Conservation (phyloP, 2,797 vertebrate species). For the Pterois miles region DNA sequence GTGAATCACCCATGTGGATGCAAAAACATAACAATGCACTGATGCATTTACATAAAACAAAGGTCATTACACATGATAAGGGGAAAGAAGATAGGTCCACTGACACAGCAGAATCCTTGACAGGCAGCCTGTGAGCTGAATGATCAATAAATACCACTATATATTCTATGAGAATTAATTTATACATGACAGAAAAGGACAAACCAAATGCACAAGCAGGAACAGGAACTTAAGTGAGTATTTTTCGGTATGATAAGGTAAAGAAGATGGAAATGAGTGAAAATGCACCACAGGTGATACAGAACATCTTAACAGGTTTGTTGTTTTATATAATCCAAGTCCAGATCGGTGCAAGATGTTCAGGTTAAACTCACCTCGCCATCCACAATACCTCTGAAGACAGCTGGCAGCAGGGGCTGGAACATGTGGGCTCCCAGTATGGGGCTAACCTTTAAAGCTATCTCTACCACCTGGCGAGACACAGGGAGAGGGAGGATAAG, state of each 20-base stretch:
- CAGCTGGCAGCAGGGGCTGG: slow-evolving; percentile 90
- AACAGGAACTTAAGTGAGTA: not conserved
- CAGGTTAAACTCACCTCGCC: slow-evolving; percentile 89
- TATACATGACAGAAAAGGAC: slow-evolving; percentile 27
- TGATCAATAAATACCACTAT: slow-evolving; percentile 39
- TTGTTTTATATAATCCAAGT: not conserved
- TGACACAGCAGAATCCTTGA: slow-evolving; percentile 40
- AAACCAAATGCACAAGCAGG: not conserved
- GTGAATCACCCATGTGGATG: not conserved
- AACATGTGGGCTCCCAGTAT: slow-evolving; percentile 92
- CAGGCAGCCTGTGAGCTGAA: not conserved
- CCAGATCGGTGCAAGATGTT: not conserved
- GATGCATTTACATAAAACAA: slow-evolving; percentile 16
- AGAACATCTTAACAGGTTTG: not conserved
- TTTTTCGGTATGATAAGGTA: not conserved
- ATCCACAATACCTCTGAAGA: slow-evolving; percentile 92
- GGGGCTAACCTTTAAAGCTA: slow-evolving; percentile 93
- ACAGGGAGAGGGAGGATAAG: slow-evolving; percentile 39
- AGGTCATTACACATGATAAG: slow-evolving; percentile 21
- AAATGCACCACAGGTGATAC: not conserved
- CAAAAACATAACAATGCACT: not conserved
- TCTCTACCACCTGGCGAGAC: slow-evolving; percentile 92
- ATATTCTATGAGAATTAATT: not conserved
- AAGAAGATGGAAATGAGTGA: not conserved
- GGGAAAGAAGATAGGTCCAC: not conserved